Evolutionary conservation across 92 coral and sea anemone species (phyloP).

Genomic region (Umimayanthus kanabou): DNA sequence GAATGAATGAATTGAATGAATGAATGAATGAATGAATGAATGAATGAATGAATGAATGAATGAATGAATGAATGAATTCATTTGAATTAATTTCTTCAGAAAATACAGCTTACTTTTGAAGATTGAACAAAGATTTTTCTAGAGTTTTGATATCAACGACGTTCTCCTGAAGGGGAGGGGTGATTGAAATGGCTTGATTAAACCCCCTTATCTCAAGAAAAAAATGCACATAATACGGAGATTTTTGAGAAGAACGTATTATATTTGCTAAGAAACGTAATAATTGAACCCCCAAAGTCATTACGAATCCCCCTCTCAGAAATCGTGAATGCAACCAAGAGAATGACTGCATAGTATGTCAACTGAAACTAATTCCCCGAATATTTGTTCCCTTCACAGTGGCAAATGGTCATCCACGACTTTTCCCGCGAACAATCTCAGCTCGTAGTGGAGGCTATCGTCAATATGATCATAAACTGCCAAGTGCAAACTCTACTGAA

Average conservation of each 20-base stretch:
- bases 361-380: not conserved
- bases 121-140: too few relatives aligned
- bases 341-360: not conserved
- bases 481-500: conserved; percentile 91
- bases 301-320: too few relatives aligned
- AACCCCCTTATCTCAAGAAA: too few relatives aligned
- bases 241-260: too few relatives aligned
- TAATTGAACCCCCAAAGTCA: too few relatives aligned
- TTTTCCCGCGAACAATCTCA: conserved; percentile 85
- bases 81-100: not conserved
- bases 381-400: conserved; percentile 48
- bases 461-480: conserved; percentile 91
- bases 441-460: conserved; percentile 88
- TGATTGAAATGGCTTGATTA: too few relatives aligned
- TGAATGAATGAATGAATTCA: not conserved
- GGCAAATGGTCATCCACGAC: conserved; percentile 99
- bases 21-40: not conserved
- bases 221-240: too few relatives aligned
- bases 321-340: too few relatives aligned
- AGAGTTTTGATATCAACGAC: too few relatives aligned
- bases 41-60: not conserved
- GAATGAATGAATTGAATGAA: not conserved
- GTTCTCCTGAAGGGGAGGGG: too few relatives aligned
- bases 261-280: too few relatives aligned
- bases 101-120: too few relatives aligned